A percentile compares a stretch with the other conserved stretches of the same genome.
These are phyloP conservation scores for Sprattus sprattus DNA, from an alignment of 2,113 vertebrate species.

Conservation along the genomic window DNA sequence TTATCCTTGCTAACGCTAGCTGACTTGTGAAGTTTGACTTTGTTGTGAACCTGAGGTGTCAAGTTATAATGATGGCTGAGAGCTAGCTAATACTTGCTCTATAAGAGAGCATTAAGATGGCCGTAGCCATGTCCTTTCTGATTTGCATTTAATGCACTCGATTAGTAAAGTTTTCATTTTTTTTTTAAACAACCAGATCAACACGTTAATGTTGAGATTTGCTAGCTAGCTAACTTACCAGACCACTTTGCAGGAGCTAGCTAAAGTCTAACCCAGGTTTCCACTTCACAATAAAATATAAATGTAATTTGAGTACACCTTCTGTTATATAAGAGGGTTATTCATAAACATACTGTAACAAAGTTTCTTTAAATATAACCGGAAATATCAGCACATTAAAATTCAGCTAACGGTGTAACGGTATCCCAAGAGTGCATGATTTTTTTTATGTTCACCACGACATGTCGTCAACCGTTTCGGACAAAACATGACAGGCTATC, in stretches of 20 bases:
- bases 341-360: neutral
- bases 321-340: neutral
- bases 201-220: neutral
- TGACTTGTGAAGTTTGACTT: neutral
- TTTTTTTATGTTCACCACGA: neutral
- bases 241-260: neutral
- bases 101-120: neutral
- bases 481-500: neutral
- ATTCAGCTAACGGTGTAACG: neutral
- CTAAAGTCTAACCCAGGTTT: neutral
- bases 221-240: slow-evolving; percentile 12
- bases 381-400: neutral
- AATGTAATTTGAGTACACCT: neutral
- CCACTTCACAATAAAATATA: neutral
- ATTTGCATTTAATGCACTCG: neutral
- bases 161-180: neutral
- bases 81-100: slow-evolving; percentile 2
- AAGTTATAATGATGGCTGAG: neutral
- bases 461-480: neutral
- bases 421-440: neutral
- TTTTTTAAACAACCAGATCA: neutral
- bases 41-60: neutral
- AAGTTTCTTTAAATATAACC: neutral
- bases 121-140: neutral
- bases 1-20: neutral